These are phyloP conservation scores for Sphaerophoria rueppellii DNA, from an alignment of 2,888 invertebrate genomes.

Conservation along the genomic window DNA sequence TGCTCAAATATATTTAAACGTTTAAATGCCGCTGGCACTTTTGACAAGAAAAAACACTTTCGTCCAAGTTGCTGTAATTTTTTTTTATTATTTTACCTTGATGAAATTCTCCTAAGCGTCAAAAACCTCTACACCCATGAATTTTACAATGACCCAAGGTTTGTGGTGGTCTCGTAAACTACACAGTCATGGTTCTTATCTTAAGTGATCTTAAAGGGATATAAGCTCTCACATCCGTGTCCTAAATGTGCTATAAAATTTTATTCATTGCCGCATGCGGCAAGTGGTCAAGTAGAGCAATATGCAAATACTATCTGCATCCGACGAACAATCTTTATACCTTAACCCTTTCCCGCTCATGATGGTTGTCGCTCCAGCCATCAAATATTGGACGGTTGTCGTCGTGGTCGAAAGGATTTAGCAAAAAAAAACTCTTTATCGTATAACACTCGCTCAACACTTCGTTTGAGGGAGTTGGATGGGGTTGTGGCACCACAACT, in stretches of 20 bases:
- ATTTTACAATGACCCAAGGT: not conserved
- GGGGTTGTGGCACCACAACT: constrained; percentile 43
- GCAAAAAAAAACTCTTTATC: constrained; percentile 33
- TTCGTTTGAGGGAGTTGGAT: not conserved
- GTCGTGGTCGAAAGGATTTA: not conserved
- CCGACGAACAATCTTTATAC: not conserved
- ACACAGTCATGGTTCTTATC: constrained; percentile 8
- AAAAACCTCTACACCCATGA: not conserved
- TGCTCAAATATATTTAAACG: not conserved
- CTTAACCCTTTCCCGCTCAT: not conserved
- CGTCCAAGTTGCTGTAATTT: not conserved
- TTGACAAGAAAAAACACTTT: too few relatives aligned
- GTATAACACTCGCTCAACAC: not conserved
- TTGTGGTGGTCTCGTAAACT: constrained; percentile 1
- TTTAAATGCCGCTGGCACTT: not conserved
- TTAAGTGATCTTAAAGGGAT: constrained; percentile 45
- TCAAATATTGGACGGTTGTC: not conserved
- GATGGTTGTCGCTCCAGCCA: not conserved
- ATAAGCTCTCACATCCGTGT: constrained; percentile 29
- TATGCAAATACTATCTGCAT: constrained; percentile 57
- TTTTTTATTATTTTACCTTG: not conserved
- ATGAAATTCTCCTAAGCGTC: not conserved
- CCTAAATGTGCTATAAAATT: constrained; percentile 45
- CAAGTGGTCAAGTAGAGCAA: constrained; percentile 32
- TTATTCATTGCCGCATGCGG: constrained; percentile 40